A percentile compares a stretch with the other conserved stretches of the same genome.
Evolutionary conservation across 53 echinoderm and acorn worm species (phyloP).

Genomic region (Holothuria leucospilota): DNA sequence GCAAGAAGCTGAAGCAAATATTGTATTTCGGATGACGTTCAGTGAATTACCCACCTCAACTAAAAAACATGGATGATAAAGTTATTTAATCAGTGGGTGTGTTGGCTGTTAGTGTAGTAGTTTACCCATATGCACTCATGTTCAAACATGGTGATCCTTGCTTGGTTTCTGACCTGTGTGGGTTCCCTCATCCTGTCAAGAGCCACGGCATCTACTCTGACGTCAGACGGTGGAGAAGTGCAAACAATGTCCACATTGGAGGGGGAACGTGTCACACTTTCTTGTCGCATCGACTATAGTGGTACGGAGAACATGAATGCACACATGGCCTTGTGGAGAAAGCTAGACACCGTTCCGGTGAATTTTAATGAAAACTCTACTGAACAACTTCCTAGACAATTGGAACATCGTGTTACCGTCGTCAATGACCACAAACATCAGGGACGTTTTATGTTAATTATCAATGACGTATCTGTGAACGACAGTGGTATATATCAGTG

Average conservation of each 20-base stretch:
- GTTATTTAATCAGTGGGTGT: too few species aligned
- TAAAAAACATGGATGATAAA: too few species aligned
- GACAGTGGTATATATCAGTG: conserved; percentile 44
- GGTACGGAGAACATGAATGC: conserved; percentile 6
- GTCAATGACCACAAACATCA: conserved; percentile 14
- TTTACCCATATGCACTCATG: too few species aligned
- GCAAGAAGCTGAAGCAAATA: too few species aligned
- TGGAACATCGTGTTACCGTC: conserved; percentile 22
- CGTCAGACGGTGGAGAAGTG: not conserved
- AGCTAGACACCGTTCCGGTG: not conserved
- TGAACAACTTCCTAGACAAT: not conserved
- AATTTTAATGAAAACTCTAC: not conserved
- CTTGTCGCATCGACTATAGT: conserved; percentile 3
- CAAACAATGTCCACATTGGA: conserved; percentile 16
- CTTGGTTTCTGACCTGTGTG: too few species aligned
- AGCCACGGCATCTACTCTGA: conserved; percentile 1
- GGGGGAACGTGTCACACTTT: conserved; percentile 4
- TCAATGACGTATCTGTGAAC: conserved; percentile 3
- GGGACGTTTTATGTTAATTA: conserved; percentile 13
- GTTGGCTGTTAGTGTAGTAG: too few species aligned
- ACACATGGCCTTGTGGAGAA: conserved; percentile 34
- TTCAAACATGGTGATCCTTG: too few species aligned
- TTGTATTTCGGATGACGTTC: too few species aligned
- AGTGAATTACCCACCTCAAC: too few species aligned
- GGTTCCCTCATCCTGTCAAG: not conserved